Conservation (phyloP, 2,797 vertebrate genomes). For the Chrosomus eos region DNA sequence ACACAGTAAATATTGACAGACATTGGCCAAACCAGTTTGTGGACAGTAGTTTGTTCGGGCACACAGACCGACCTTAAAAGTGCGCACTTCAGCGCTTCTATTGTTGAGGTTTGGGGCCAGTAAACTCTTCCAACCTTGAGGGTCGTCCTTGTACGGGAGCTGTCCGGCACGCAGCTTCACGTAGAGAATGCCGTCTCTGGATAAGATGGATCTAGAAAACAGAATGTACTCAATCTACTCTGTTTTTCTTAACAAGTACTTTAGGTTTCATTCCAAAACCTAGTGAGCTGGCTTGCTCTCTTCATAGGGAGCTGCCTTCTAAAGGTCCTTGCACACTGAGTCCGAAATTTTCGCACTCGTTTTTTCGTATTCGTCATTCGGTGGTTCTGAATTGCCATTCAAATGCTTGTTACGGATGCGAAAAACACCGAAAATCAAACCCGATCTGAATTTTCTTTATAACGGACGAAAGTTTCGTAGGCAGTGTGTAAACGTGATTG, state of each 20-base stretch:
- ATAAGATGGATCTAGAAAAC: constrained; percentile 88
- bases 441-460: too few species aligned
- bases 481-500: too few species aligned
- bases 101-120: constrained; percentile 89
- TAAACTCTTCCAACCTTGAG: constrained; percentile 95
- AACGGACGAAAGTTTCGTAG: too few species aligned
- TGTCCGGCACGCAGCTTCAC: constrained; percentile 95
- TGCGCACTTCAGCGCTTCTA: constrained; percentile 83
- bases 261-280: background rate
- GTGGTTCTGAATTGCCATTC: too few species aligned
- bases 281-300: background rate
- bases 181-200: constrained; percentile 90
- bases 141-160: constrained; percentile 97
- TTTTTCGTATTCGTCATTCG: too few species aligned
- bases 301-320: background rate
- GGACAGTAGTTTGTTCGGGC: background rate
- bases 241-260: background rate
- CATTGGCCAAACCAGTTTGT: constrained; percentile 8
- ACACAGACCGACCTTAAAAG: constrained; percentile 86
- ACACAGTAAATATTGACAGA: constrained; percentile 28
- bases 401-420: too few species aligned
- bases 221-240: background rate
- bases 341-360: too few species aligned
- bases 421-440: too few species aligned
- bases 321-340: too few species aligned